Base-by-base conservation (phyloP, 2,888 invertebrate genomes). In the Odontocolon sp. region DNA sequence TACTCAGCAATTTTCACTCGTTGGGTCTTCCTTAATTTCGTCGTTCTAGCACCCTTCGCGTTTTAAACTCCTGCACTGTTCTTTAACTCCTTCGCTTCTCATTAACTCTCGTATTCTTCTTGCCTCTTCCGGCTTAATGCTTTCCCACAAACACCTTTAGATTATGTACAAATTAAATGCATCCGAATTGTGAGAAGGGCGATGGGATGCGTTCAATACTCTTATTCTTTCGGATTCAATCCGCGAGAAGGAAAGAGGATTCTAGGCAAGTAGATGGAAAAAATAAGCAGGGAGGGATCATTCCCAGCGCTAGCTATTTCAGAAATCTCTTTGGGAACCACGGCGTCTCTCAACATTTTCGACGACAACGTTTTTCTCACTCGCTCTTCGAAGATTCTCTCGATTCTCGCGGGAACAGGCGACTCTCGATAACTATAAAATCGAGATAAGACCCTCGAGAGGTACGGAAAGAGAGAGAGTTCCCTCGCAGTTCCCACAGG, bases 381-480 rank as follows among this genome's bases (percentile, higher is more conserved):
- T 59, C 50, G 21, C 50, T 77, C 69, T 69, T 69, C 69, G 68
- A 69, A 59, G 69, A 73, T 69, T 61, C 69, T 38, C 28, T 21
- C 38, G 59, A 73, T 61, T 36, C 73, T 59, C 73, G 9, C 52
- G 68, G 68, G 64, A 69, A 66, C 50, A 42, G 67, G 64, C 47
- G 69, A 69, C 64, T 73, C 77, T 38, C 69, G 77, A 77, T 77
- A 77, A 77, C 77, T 72, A 77, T 77, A 77, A 73, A 77, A 77
- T 77, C 73, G 73, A 73, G 77, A 73, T 77, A 73, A 73, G 69
- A 73, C 77, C 73, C 77, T 52, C 45, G 66, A 73, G 77, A 73
- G 77, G 54, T 56, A 59, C 31, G 8, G 23, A 38, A 38, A 61
- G n/a, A n/a, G n/a, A n/a, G n/a, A n/a, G n/a, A n/a, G n/a, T 16